These are phyloP conservation scores for Linepithema humile DNA, from an alignment of 1,140 invertebrate species.

Conservation along the genomic window DNA sequence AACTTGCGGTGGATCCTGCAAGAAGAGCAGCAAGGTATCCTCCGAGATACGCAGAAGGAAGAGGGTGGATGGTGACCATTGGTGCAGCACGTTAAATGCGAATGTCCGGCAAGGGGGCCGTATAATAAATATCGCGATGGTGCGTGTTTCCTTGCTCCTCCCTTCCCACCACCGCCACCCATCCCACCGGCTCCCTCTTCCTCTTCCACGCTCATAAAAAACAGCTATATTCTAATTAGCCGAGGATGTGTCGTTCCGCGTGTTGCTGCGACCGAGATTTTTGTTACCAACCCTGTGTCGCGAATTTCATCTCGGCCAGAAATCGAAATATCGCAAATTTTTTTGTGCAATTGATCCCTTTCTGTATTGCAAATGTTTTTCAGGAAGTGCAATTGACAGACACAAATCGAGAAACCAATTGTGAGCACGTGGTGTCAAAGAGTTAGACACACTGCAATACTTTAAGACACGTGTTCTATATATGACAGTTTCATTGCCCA, in stretches of 20 bases:
- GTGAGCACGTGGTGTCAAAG: neutral
- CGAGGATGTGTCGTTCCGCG: constrained; percentile 74
- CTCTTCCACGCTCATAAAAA: constrained; percentile 85
- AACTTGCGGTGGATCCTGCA: neutral
- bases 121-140: constrained; percentile 82
- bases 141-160: constrained; percentile 70
- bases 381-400: neutral
- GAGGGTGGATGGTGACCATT: constrained; percentile 30
- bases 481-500: neutral
- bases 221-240: constrained; percentile 85
- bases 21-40: constrained; percentile 29
- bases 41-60: constrained; percentile 12
- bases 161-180: constrained; percentile 58
- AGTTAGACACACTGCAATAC: neutral
- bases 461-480: neutral
- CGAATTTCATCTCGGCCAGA: neutral
- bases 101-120: constrained; percentile 83
- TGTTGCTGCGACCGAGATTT: constrained; percentile 26
- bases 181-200: constrained; percentile 82
- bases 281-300: neutral
- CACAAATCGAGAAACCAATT: neutral
- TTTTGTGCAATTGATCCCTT: too few relatives aligned
- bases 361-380: neutral
- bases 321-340: neutral
- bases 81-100: constrained; percentile 79